Evolutionary conservation across 2,113 vertebrate genomes (phyloP), one percentile per base, ranked within the genome.

Genomic region (Amazona guildingii): DNA sequence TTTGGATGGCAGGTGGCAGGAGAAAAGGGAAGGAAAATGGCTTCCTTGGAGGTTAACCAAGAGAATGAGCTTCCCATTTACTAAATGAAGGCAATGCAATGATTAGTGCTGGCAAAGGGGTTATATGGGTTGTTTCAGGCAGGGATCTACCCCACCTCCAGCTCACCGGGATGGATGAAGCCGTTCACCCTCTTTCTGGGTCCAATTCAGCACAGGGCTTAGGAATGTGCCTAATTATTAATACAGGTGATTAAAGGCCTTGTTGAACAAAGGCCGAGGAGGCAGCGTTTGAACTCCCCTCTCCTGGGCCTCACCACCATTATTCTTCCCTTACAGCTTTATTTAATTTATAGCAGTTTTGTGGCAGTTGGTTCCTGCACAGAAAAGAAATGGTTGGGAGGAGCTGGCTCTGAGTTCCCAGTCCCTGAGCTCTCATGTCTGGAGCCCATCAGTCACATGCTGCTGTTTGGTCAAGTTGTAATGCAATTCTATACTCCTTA

Each of bases 111-210:
- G 9, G 25, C 37, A 9, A 90, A 11, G 0, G 8, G 24, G 51
- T 6, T 52, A 2, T 24, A 7, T 2, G 23, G 52, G 9, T 31
- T 55, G 10, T 31, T 51, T 63, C 6, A 5, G 44, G 29, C 23
- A 21, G 13, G 24, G 28, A 5, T 16, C 27, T 37, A 20, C 23
- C 23, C 31, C 46, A 41, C 44, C 11, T 14, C 33, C 20, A 11
- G 33, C 35, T 88, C 46, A 15, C n/a, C 0, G 1, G 20, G 46
- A 1, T 2, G 1, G 7, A 2, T 1, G 35, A 43, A 44, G 35
- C 59, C 1, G 1, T 64, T 76, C 63, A 3, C 5, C 0, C 43
- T 51, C 37, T 43, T 67, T 54, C 48, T 37, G 75, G 64, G 75
- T 41, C 70, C 18, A 14, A 0, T 14, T 54, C 80, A 35, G 48